Evolutionary conservation across 2,113 vertebrate species (phyloP).

Genomic region (Butorides virescens): DNA sequence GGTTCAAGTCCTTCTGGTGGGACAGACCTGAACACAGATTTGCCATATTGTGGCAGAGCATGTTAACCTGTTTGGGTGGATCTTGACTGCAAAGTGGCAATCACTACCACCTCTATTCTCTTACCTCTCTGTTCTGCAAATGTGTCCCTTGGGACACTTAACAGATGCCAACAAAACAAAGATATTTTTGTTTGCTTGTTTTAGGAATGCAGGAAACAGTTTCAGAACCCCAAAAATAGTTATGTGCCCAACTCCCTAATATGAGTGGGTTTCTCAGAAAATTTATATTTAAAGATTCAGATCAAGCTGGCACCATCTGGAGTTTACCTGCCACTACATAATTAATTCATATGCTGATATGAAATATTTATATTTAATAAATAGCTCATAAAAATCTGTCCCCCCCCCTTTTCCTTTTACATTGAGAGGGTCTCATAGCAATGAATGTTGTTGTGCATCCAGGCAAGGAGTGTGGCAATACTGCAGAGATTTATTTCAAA

Average conservation of each 20-base stretch:
- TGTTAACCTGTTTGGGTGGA: accelerated
- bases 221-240: neutral
- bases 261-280: neutral
- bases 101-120: neutral
- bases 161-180: neutral
- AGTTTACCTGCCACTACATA: neutral
- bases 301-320: neutral
- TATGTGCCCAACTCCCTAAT: neutral
- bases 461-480: neutral
- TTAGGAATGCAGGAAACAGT: neutral
- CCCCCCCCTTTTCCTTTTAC: neutral
- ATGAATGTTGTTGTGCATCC: neutral
- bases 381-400: neutral
- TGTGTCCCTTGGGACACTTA: neutral
- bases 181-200: neutral
- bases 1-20: neutral
- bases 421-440: neutral
- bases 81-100: neutral
- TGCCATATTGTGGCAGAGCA: neutral
- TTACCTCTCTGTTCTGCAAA: neutral
- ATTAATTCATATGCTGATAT: neutral
- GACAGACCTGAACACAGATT: neutral
- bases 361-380: conserved; percentile 1
- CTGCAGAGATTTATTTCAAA: neutral
- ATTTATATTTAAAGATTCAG: neutral